Evolutionary conservation across 2,888 invertebrate genomes (phyloP).

Genomic region (Trimorus sp.): DNA sequence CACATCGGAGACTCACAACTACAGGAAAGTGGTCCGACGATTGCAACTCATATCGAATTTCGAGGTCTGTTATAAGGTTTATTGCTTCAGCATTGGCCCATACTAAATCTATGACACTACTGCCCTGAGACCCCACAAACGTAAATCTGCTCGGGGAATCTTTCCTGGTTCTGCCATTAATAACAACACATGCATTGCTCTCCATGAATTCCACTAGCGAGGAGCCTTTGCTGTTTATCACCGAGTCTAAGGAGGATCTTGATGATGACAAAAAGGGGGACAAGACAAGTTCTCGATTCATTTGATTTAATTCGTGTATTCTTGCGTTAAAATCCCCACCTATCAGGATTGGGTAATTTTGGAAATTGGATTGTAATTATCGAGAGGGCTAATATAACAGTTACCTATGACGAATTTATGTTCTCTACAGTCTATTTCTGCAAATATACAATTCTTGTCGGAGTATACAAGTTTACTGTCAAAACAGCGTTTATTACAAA

Average conservation of each 20-base stretch:
- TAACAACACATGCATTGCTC: not conserved
- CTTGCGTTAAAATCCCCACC: conserved; percentile 2
- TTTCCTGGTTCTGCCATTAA: not conserved
- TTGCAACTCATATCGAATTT: no score
- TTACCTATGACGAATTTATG: no score
- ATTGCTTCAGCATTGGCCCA: not conserved
- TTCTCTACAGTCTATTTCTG: no score
- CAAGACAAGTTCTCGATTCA: not conserved
- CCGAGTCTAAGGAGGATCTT: not conserved
- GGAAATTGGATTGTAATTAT: no score
- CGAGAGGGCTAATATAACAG: no score
- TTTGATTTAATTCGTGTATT: not conserved
- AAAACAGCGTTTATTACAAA: no score
- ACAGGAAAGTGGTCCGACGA: not conserved
- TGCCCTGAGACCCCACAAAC: not conserved
- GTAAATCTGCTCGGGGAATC: not conserved
- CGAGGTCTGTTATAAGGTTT: not conserved
- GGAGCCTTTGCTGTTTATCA: not conserved
- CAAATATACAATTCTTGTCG: no score
- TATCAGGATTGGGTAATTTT: no score
- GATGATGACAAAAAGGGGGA: not conserved
- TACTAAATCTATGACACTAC: not conserved
- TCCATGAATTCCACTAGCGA: not conserved
- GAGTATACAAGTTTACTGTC: no score
- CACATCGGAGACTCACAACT: no score